Evolutionary conservation across 2,113 vertebrate species (phyloP), one percentile per base, ranked within the genome.

Genomic region (Empidonax traillii): DNA sequence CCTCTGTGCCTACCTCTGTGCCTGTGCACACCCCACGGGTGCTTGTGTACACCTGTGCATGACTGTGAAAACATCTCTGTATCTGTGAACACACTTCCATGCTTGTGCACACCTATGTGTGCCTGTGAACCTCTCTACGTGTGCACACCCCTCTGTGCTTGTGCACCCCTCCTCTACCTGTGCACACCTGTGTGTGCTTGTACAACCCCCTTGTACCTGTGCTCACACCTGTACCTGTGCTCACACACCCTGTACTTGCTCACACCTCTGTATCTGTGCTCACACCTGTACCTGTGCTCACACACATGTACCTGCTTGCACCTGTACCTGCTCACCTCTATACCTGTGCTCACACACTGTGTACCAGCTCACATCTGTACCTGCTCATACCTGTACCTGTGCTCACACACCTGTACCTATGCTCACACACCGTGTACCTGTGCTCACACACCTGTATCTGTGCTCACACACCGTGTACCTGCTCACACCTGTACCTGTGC

Each of bases 1-100:
- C 47, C 7, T 41, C 23, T 44, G 15, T 23, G 12, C 4, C 27
- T 19, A 25, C 39, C 23, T 53, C 18, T 37, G 5, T 55, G 28
- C 35, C 21, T 30, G 17, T 2, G 0, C 53, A 39, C 39, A 35
- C 21, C 8, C 8, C 10, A 1, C 6, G 5, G 33, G 28, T 41
- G 44, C 43, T 30, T 39, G 69, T 46, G 66, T 9, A 67, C 68
- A 51, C 24, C 63, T 53, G 0, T n/a, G 52, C 19, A 31, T 31
- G 22, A 22, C 16, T 65, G 51, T 51, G 28, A 37, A 37, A 59
- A 44, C 18, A 22, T 27, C 19, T 44, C 59, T 58, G 33, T 58
- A 22, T 23, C 17, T 66, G n/a, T 52, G 39, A 33, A 37, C 35
- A 31, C 18, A 17, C 35, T 22, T 58, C 53, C 11, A 14, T 76